Base-by-base conservation (phyloP, 2,888 invertebrate species). In the Apomyelois bistriatella region DNA sequence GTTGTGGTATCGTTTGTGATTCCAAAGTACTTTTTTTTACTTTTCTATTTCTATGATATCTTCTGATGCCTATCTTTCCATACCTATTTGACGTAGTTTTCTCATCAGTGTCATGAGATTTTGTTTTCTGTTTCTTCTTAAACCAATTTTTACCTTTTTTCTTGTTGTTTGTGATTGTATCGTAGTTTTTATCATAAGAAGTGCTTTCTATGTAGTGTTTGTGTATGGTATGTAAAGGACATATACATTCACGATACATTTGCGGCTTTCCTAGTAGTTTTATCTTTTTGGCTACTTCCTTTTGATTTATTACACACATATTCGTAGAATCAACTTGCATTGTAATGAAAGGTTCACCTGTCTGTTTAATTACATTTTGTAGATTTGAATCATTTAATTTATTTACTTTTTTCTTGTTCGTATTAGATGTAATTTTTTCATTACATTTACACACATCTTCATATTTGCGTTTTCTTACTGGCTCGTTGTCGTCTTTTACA, bases 251-350 rank as follows among this genome's bases (percentile, higher is more conserved):
- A 9, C 48, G 35, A 15, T 8, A 9, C 10, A 52, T 53, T 48
- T 50, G 62, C 53, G 52, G 38, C 52, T 54, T 61, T 22, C 66
- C 68, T 36, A 64, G 53, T 15, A 49, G 55, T 48, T 58, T 56
- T n/a, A 75, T 56, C 57, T 66, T 72, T 3, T 59, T 15, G 57
- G 64, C 65, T 28, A 76, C 60, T 60, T 76, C 71, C 12, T 52
- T 56, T 3, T 66, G 50, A 53, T 77, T 76, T 30, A 72, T 52
- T 12, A 73, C 59, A 8, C 62, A 64, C 60, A 66, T 68, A 50
- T 69, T 56, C 2, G 52, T 35, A 16, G 67, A 48, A 59, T 73
- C 59, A 10, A 78, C 65, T 58, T 68, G 65, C 28, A 79, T 66
- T 60, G 72, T 69, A 52, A 78, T 64, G 42, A 68, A 48, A 9